These are phyloP conservation scores for Stenotaenia linearis DNA, from an alignment of 2,888 invertebrate species.

Conservation along the genomic window DNA sequence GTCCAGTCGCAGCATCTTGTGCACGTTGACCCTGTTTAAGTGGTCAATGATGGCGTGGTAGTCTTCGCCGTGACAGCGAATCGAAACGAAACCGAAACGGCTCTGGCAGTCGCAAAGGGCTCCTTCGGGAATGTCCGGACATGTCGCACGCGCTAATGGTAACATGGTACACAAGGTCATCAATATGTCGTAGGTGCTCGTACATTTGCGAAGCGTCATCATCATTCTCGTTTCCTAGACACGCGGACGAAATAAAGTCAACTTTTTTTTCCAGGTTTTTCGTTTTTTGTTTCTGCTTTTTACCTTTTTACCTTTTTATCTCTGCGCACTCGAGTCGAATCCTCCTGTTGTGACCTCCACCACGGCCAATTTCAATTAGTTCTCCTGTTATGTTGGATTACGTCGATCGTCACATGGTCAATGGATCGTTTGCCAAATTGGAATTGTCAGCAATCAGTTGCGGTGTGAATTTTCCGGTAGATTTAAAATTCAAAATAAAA, in stretches of 20 bases:
- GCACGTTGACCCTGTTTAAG: slow-evolving; percentile 24
- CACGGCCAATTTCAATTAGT: not conserved
- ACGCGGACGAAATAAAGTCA: too few relatives aligned
- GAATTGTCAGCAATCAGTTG: not conserved
- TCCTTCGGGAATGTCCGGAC: slow-evolving; percentile 27
- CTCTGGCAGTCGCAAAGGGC: slow-evolving; percentile 31
- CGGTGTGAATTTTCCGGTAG: not conserved
- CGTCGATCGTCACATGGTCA: not conserved
- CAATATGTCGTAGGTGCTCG: slow-evolving; percentile 30
- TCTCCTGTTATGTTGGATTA: not conserved
- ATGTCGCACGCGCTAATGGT: slow-evolving; percentile 26
- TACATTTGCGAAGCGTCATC: slow-evolving; percentile 31
- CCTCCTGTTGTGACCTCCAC: not conserved
- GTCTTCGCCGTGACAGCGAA: slow-evolving; percentile 34
- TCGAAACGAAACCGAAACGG: slow-evolving; percentile 31
- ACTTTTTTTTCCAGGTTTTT: too few relatives aligned
- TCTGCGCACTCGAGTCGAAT: not conserved
- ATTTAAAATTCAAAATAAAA: too few relatives aligned
- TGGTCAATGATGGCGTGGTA: slow-evolving; percentile 30
- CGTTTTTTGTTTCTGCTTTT: not conserved
- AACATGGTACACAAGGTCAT: slow-evolving; percentile 32
- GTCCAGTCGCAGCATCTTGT: slow-evolving; percentile 33
- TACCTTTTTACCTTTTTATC: too few relatives aligned
- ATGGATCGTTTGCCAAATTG: not conserved
- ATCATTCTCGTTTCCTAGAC: too few relatives aligned